Evolutionary conservation across 2,113 vertebrate species (phyloP), one percentile per base, ranked within the genome.

Genomic region (Rhinopithecus roxellana): DNA sequence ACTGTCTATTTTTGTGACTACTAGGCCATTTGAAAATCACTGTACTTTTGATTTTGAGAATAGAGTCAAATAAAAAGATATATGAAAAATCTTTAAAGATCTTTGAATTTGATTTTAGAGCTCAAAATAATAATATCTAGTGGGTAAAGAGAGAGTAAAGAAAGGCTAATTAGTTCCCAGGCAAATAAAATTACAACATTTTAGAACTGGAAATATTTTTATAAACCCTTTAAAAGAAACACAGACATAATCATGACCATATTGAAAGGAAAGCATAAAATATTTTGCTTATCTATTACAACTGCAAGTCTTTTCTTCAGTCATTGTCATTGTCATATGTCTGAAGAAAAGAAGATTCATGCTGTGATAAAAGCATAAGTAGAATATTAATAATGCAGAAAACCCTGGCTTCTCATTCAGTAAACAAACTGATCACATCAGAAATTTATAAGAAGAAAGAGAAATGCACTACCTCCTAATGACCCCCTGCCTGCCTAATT

Each of bases 401-500:
- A 97, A 70, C 22, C n/a, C 50, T 70, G 90, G 25, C 27, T 98
- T 75, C 14, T 94, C 91, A 67, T 52, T 97, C 38, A 94, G 48
- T 85, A 98, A 98, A 98, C 48, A 91, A 92, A 74, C 35, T 3
- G 0, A 96, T 92, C 91, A 35, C 20, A 79, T 85, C 75, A 80
- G 67, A 96, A 97, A 98, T 97, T 95, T 97, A 97, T 95, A 50
- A 98, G 86, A 97, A 97, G 16, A 97, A 98, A 98, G 84, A 72
- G 81, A 96, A 98, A 97, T 0, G 1, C 50, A 77, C 50, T 87
- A 81, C 20, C 40, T 90, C 85, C 80, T 97, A 98, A 97, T 78
- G 43, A 84, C 81, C 57, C 1, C 45, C 80, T 87, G 14, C 75
- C 97, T 95, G 38, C 92, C 85, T 97, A 98, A 98, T 97, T 97